Conservation (phyloP, 2,888 invertebrate genomes). For the Brachypterus glaber region DNA sequence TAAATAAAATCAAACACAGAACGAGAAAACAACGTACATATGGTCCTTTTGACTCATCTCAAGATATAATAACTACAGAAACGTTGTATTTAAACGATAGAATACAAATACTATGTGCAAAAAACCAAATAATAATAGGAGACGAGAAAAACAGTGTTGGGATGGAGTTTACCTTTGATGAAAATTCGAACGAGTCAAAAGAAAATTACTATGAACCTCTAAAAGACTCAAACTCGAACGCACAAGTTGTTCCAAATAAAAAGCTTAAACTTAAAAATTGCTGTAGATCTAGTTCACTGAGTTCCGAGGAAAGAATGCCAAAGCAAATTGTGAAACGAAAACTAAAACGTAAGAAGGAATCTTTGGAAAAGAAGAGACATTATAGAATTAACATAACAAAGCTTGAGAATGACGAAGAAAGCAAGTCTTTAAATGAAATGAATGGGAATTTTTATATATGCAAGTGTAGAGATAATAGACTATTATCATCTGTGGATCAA, state of each 20-base stretch:
- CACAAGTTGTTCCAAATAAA: too few species aligned
- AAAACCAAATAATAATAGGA: constrained; percentile 26
- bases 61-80: constrained; percentile 19
- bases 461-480: constrained; percentile 19
- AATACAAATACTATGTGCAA: constrained; percentile 25
- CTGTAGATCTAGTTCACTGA: too few species aligned
- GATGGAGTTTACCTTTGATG: constrained; percentile 27
- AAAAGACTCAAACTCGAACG: too few species aligned
- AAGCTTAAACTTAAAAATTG: too few species aligned
- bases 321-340: constrained; percentile 8
- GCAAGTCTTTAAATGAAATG: constrained; percentile 22
- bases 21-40: constrained; percentile 4
- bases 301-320: constrained; percentile 12
- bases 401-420: constrained; percentile 16
- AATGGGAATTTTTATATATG: constrained; percentile 26
- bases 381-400: constrained; percentile 23
- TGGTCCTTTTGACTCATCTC: too few species aligned
- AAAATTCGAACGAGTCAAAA: constrained; percentile 17
- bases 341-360: constrained; percentile 8
- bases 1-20: constrained; percentile 11
- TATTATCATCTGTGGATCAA: constrained; percentile 11
- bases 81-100: constrained; percentile 25
- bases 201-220: constrained; percentile 11
- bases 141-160: constrained; percentile 25
- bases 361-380: constrained; percentile 16